phyloP scores from a whole-genome alignment of 2,113 vertebrate species.

The Mus musculus region DNA sequence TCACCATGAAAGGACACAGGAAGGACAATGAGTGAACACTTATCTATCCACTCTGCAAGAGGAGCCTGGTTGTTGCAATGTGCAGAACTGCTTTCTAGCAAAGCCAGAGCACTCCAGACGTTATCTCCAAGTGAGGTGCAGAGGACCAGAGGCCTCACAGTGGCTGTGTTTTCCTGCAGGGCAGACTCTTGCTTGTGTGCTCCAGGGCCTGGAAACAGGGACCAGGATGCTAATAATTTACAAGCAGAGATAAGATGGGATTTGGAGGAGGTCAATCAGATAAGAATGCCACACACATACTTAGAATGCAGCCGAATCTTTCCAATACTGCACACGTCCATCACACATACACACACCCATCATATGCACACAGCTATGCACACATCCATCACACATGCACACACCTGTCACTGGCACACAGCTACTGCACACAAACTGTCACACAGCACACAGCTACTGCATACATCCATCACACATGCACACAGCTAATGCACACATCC shows the following conservation, averaged over 20 bases:
- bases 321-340: not conserved
- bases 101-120: not conserved
- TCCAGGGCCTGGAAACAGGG: not conserved
- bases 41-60: not conserved
- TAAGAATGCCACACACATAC: constrained; percentile 53
- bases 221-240: constrained; percentile 29
- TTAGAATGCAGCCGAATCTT: constrained; percentile 46
- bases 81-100: not conserved
- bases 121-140: not conserved
- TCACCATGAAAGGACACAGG: not conserved
- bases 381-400: not conserved
- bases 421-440: not conserved
- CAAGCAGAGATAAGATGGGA: constrained; percentile 60
- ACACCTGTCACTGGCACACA: not conserved
- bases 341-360: not conserved
- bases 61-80: not conserved
- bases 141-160: not conserved
- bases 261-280: constrained; percentile 66
- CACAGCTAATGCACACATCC: not conserved
- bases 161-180: not conserved
- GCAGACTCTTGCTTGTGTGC: not conserved
- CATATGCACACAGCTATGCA: not conserved
- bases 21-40: not conserved
- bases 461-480: no score
- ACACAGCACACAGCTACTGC: not conserved